Base-by-base conservation (phyloP, 2,113 vertebrate species). In the Saccopteryx leptura region DNA sequence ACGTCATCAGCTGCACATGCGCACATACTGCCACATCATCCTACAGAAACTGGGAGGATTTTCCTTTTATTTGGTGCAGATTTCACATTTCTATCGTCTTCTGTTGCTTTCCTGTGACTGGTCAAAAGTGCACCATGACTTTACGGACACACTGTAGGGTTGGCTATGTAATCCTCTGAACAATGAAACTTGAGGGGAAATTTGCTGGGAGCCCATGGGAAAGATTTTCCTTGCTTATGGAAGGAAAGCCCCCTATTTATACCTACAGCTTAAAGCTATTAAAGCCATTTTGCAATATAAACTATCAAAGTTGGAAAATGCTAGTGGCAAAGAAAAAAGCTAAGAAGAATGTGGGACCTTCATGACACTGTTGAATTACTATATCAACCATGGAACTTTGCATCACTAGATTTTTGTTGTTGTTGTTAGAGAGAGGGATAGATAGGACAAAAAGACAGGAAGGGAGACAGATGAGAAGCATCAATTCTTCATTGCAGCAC, bases 281-380 rank as follows among this genome's bases (percentile, higher is more conserved):
- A 31, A 87, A 93, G 71, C 33, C 68, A 83, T 66, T 82, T 26
- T 87, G 54, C 46, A 96, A 69, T 56, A 92, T 23, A 24, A 91
- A 88, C 56, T 50, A 65, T 90, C 78, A 72, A 79, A 60, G 10
- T 80, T 65, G 65, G 95, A 86, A 87, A 72, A 88, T 60, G 48
- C 48, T 78, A 23, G 19, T 19, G 6, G 54, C 72, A 91, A 58
- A 69, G 14, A 31, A 68, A 75, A 87, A 52, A 71, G 33, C 74
- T 4, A 52, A 46, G 74, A 79, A 92, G 18, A 94, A 72, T 18
- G n/a, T 60, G 11, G 48, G 58, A 52, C 92, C 23, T 58, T 79
- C 66, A 61, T 56, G 28, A 79, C 4, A 79, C 26, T 75, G 46
- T 26, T 74, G 24, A 93, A 31, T 60, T 68, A 61, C 28, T 54